phyloP scores from a whole-genome alignment of 2,888 invertebrate species.

The Metallyticus violacea region DNA sequence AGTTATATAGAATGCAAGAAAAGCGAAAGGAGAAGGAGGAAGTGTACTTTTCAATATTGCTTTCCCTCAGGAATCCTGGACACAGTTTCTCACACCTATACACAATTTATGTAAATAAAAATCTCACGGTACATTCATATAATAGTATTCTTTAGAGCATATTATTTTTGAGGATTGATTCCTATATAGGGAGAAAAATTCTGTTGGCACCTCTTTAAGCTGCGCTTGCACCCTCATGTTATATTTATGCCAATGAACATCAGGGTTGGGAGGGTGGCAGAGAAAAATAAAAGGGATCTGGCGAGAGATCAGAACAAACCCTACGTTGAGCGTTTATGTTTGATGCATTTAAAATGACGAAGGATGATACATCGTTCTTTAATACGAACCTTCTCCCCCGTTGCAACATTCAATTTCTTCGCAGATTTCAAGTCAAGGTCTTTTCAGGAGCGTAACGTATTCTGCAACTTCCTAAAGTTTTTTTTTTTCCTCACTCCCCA shows the following conservation, averaged over 20 bases:
- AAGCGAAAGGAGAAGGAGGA: too few relatives aligned
- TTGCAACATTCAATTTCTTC: conserved; percentile 8
- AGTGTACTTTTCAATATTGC: too few relatives aligned
- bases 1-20: too few relatives aligned
- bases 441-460: not conserved
- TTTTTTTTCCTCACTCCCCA: not conserved
- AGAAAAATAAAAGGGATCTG: not conserved
- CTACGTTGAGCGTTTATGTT: not conserved
- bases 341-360: not conserved
- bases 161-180: not conserved
- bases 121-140: too few relatives aligned
- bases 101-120: too few relatives aligned
- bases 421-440: not conserved
- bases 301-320: not conserved
- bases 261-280: not conserved
- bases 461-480: not conserved
- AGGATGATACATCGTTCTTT: conserved; percentile 11
- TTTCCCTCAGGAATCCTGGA: too few relatives aligned
- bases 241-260: not conserved
- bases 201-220: not conserved
- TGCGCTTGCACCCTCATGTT: not conserved
- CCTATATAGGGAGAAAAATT: not conserved
- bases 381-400: not conserved
- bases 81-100: too few relatives aligned
- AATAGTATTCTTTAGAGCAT: not conserved